Evolutionary conservation across 2,888 invertebrate species (phyloP), one percentile per base, ranked within the genome.

Genomic region (Lagria hirta): DNA sequence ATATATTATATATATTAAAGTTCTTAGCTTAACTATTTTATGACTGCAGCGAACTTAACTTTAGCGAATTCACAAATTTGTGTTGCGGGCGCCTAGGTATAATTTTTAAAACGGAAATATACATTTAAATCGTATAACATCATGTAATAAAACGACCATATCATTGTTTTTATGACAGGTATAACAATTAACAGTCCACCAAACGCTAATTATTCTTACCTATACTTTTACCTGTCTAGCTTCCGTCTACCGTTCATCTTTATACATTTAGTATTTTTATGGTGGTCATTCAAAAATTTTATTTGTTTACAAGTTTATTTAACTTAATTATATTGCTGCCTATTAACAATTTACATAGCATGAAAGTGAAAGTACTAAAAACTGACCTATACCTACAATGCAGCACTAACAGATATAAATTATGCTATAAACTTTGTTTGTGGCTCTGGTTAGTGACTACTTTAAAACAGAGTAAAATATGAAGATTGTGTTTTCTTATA

Each of bases 221-320:
- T 57, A 57, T 61, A 54, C 46, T 20, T 34, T 43, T 46, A 53
- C 49, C 48, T 53, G 56, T 58, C 55, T 58, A 54, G 54, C 46
- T 27, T 32, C 40, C 30, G 54, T 52, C 55, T 55, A 43, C 51
- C 38, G 48, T 50, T 47, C 54, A 49, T 57, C 55, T 53, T 50
- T 50, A 37, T 37, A 23, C 28, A 30, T 48, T 51, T 55, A 55
- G 47, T 50, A 61, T 61, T 65, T 64, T 66, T 65, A 66, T 61
- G 63, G 56, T 49, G 56, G 61, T 60, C 57, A 65, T 67, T 66
- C 57, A 53, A 54, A 54, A 55, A 60, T 66, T 68, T 69, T 66
- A 66, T 68, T 66, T 67, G 68, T 68, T 69, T 68, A 65, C 67
- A 60, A 64, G 64, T 68, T 66, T 65, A 66, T 68, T 67, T 66